Evolutionary conservation across 2,797 vertebrate genomes (phyloP), one percentile per base, ranked within the genome.

Genomic region (Antrozous pallidus): DNA sequence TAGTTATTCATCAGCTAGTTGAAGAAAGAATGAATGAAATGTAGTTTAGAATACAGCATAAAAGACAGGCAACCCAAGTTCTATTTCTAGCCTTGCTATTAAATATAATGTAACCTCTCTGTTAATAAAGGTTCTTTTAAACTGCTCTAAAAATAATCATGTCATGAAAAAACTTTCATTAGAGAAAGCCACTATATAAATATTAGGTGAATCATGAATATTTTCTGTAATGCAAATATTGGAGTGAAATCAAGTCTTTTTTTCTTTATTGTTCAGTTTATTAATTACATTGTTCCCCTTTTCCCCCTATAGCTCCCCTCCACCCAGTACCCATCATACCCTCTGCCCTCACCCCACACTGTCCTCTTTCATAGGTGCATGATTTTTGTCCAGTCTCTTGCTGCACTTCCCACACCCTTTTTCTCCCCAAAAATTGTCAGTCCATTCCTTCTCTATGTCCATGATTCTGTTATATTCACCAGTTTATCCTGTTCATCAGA

Each of bases 221-320:
- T 77, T 96, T 95, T 83, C 45, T n/a, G 61, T 51, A 95, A 93
- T 47, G 40, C 24, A 73, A 93, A 94, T 73, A 6, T 75, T 95
- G 33, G 33, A 45, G 36, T 91, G 36, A 96, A 91, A 77, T 85
- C 82, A 80, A 91, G n/a, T n/a, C n/a, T n/a, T n/a, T n/a, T n/a
- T n/a, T n/a, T n/a, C n/a, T n/a, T n/a, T n/a, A n/a, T n/a, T n/a
- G n/a, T n/a, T n/a, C n/a, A n/a, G n/a, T n/a, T n/a, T n/a, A n/a
- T n/a, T n/a, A n/a, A n/a, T n/a, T n/a, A n/a, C n/a, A n/a, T n/a
- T n/a, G n/a, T n/a, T n/a, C n/a, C n/a, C n/a, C n/a, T n/a, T n/a
- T n/a, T n/a, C n/a, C n/a, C n/a, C n/a, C n/a, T n/a, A n/a, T n/a
- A n/a, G n/a, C n/a, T n/a, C n/a, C n/a, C n/a, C n/a, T n/a, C n/a